Base-by-base conservation (phyloP, 2,888 invertebrate species). In the Xestia xanthographa region DNA sequence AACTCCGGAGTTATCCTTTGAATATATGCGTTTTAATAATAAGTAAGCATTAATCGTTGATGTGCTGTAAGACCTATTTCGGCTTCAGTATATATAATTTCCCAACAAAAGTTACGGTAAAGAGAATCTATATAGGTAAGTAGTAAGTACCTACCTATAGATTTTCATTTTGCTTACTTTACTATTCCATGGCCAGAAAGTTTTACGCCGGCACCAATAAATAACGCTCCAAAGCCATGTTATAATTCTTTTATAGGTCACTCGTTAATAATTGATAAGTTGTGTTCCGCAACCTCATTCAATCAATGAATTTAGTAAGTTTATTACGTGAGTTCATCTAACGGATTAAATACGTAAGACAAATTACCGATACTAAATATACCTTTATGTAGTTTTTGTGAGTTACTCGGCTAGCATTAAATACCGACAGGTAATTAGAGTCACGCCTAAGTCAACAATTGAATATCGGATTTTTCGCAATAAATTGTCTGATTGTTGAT, bases 391-490 rank as follows among this genome's bases (percentile, higher is more conserved):
- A 29, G 43, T 72, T 72, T 69, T 45, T 66, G 71, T 50, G 75
- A 82, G 50, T 76, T 63, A 43, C 41, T 82, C n/a, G n/a, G n/a
- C n/a, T n/a, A n/a, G n/a, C n/a, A n/a, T n/a, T n/a, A n/a, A n/a
- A n/a, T n/a, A n/a, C n/a, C n/a, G n/a, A n/a, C n/a, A n/a, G n/a
- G n/a, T n/a, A n/a, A n/a, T n/a, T n/a, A n/a, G n/a, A n/a, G n/a
- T n/a, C n/a, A n/a, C n/a, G n/a, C n/a, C 56, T 48, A 66, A 56
- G 58, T 74, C 60, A 75, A 76, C 69, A 80, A 45, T 74, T 58
- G 68, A 67, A 29, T 66, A 74, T 73, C 48, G 76, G 50, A 74
- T 69, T 67, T 86, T 78, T 79, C 74, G 78, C 83, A 86, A 86
- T 69, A 41, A 29, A 26, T 34, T 34, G 65, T 73, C 67, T 22